Evolutionary conservation across 2,888 invertebrate species (phyloP), one percentile per base, ranked within the genome.

Genomic region (Adela reaumurella): DNA sequence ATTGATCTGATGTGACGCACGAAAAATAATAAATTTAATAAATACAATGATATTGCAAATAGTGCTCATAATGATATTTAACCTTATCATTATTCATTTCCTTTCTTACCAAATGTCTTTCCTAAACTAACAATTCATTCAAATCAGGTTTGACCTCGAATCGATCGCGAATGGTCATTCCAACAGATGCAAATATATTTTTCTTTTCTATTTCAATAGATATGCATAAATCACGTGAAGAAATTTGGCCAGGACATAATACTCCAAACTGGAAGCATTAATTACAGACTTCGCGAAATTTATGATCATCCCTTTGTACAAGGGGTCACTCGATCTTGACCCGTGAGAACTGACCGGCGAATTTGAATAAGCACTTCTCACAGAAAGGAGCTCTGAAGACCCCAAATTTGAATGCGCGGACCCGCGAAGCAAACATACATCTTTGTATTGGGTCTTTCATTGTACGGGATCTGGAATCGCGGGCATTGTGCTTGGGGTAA

Each of bases 351-450:
- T 62, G 64, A 59, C 58, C 59, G 58, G 56, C 57, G 42, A 45
- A 53, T 56, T 56, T 60, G 62, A 62, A 65, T 63, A 57, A 56
- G 52, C 52, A 51, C 56, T 50, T 64, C 68, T 67, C 62, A 63
- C 67, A 69, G 65, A n/a, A n/a, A n/a, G n/a, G n/a, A n/a, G n/a
- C n/a, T 66, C 60, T 62, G 61, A 65, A 67, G 65, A 72, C 76
- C 77, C 77, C 66, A 70, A 72, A 78, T 78, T 77, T 78, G 74
- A 77, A 77, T 77, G 77, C 46, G 42, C 14, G 18, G n/a, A 17
- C 65, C 71, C 71, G 68, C 63, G 59, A 70, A 74, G 76, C 76
- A 74, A 78, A 76, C 73, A n/a, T n/a, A n/a, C n/a, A 76, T 35
- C 35, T 35, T 54, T 55, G 61, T 59, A 59, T 65, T 73, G 62